Base-by-base conservation (phyloP, 2,888 invertebrate species). In the Chrysopilus asiliformis region DNA sequence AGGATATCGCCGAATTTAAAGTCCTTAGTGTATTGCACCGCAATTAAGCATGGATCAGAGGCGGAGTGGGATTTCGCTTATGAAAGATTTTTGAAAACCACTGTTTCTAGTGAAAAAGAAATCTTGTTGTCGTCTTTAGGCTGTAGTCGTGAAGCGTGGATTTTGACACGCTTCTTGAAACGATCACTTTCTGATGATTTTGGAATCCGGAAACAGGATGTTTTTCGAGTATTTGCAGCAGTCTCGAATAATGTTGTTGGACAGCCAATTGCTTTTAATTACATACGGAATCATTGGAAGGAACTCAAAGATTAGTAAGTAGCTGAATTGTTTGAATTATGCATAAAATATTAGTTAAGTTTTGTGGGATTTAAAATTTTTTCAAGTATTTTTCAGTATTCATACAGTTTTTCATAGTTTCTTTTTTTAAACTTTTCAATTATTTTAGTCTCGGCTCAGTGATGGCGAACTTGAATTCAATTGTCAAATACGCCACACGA, bases 51-150 rank as follows among this genome's bases (percentile, higher is more conserved):
- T 8, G 93, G 93, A 1, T 81, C 82, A 0, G 78, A 82, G 45
- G 67, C 71, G 1, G 89, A 90, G 54, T 94, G 93, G 93, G 74
- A 83, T 43, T 93, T 91, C 56, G 79, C 82, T 1, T 89, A 86
- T 76, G 69, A 81, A 31, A 69, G 81, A 19, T 91, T 84, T 55
- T 57, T 72, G 24, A 72, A 71, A 4, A 75, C 84, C 2, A 79
- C 79, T 44, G 78, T 85, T 0, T 85, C 85, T 0, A 78, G 82
- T 0, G 91, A 93, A 56, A 76, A 85, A 48, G 80, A 80, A 45
- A 66, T 79, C 7, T 63, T 93, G 7, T 66, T 91, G 10, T 71
- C 70, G 5, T 79, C 85, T 0, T 64, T 94, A 10, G 84, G 86
- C 0, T 93, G 93, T 52, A 79, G 84, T 0, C 67, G 77, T 39